Percentiles rank a stretch among this genome's conserved stretches.
Evolutionary conservation across 1,140 invertebrate genomes (phyloP).

Genomic region (honey bee (Apis mellifera)): Amel_HAv3.1 CM009933.2:2454501-2455000

Average conservation of each 20-base stretch:
- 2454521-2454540: background rate
- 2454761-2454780: constrained; percentile 27
- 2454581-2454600: background rate
- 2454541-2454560: background rate
- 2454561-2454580: background rate
- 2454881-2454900: constrained; percentile 43
- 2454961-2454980: background rate
- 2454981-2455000: constrained; percentile 13
- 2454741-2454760: background rate
- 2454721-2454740: background rate
- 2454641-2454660: background rate
- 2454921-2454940: constrained; percentile 35
- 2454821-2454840: constrained; percentile 34
- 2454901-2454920: constrained; percentile 25
- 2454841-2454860: background rate
- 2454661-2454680: background rate
- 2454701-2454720: background rate
- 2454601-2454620: background rate
- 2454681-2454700: background rate
- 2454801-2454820: constrained; percentile 48
- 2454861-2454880: constrained; percentile 3
- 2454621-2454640: background rate
- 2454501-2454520: constrained; percentile 17
- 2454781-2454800: background rate
- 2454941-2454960: constrained; percentile 2